These are phyloP conservation scores for Syrrhaptes paradoxus DNA, from an alignment of 2,113 vertebrate species.

Conservation along the genomic window DNA sequence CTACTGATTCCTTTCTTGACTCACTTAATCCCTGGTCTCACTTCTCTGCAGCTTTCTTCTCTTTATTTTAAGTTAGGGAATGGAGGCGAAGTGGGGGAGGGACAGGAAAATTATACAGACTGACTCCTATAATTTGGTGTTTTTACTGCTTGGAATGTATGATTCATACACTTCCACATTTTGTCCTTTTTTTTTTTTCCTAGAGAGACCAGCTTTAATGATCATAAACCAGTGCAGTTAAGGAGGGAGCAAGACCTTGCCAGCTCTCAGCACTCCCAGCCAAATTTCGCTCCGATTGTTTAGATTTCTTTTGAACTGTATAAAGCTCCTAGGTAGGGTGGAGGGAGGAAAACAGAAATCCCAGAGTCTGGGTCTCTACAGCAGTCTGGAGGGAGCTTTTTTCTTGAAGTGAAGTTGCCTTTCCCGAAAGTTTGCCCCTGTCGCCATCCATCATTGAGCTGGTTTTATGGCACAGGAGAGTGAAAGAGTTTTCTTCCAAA, in stretches of 20 bases:
- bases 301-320: constrained; percentile 8
- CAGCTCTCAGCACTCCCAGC: not conserved
- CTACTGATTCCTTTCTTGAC: not conserved
- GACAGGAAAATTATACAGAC: constrained; percentile 32
- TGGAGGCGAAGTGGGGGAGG: not conserved
- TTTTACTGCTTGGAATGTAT: constrained; percentile 51
- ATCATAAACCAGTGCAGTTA: not conserved
- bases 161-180: constrained; percentile 51
- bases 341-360: not conserved
- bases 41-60: not conserved
- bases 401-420: not conserved
- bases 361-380: not conserved
- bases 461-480: not conserved
- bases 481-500: not conserved
- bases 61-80: constrained; percentile 35
- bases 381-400: accelerated
- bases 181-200: constrained; percentile 4
- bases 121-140: constrained; percentile 33
- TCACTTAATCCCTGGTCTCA: constrained; percentile 8
- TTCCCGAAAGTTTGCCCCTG: not conserved
- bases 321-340: not conserved
- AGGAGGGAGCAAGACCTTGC: not conserved
- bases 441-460: not conserved
- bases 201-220: constrained; percentile 17
- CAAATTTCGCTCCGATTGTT: not conserved